Conservation (phyloP, 2,888 invertebrate species). For the Philonicus albiceps region DNA sequence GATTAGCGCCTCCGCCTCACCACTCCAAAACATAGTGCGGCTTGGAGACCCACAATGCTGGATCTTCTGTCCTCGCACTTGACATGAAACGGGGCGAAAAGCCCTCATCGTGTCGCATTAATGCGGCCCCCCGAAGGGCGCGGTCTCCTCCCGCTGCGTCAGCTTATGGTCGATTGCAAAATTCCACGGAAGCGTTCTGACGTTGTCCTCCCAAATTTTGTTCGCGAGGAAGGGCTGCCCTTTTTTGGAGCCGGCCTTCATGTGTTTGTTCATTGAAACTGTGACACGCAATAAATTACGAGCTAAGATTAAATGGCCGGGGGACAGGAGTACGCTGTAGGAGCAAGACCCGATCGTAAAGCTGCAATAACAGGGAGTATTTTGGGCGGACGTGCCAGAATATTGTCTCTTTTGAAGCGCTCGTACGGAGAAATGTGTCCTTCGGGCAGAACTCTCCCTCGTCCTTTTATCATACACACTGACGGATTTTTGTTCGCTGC, state of each 20-base stretch:
- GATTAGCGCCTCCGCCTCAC: neutral
- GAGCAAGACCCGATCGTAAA: neutral
- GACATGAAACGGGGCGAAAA: neutral
- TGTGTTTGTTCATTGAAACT: slow-evolving; percentile 22
- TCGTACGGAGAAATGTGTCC: neutral
- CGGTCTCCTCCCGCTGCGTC: neutral
- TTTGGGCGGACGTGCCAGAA: neutral
- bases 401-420: neutral
- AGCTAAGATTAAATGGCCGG: neutral
- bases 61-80: neutral
- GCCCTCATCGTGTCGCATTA: neutral
- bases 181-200: neutral
- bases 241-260: neutral
- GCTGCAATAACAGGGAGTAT: slow-evolving; percentile 3
- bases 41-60: neutral
- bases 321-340: neutral
- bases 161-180: slow-evolving; percentile 5
- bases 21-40: neutral
- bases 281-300: slow-evolving; percentile 33
- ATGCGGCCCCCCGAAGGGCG: neutral
- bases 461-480: neutral
- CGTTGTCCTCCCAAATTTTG: slow-evolving; percentile 1
- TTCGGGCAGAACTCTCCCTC: neutral
- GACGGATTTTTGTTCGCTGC: slow-evolving; percentile 1
- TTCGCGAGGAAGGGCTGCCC: neutral